A percentile compares a stretch with the other conserved stretches of the same genome.
Conservation (phyloP, 2,113 vertebrate genomes). For the Nesogale talazaci region DNA sequence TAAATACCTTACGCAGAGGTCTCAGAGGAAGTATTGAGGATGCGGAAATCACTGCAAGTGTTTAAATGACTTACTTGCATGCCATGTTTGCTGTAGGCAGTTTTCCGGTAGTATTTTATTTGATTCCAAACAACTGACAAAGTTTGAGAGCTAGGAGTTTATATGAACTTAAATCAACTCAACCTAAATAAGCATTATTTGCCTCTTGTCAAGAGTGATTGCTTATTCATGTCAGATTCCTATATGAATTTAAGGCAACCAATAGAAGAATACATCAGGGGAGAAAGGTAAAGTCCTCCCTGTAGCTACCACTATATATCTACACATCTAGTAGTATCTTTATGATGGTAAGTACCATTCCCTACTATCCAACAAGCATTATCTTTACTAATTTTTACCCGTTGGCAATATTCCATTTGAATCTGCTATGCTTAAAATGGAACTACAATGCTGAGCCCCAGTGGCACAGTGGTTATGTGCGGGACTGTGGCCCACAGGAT, state of each 20-base stretch:
- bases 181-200: not conserved
- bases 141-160: not conserved
- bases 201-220: not conserved
- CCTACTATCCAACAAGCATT: conserved; percentile 54
- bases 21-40: not conserved
- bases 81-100: not conserved
- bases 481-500: too few relatives aligned
- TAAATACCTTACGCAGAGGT: not conserved
- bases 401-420: conserved; percentile 39
- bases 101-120: not conserved
- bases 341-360: not conserved
- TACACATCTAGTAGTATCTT: conserved; percentile 20
- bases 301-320: not conserved
- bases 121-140: not conserved
- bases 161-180: not conserved
- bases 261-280: not conserved
- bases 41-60: not conserved
- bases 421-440: conserved; percentile 50
- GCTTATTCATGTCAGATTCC: not conserved
- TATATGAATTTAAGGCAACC: not conserved
- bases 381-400: not conserved
- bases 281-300: not conserved
- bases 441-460: conserved; percentile 28
- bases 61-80: not conserved
- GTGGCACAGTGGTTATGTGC: too few relatives aligned